Evolutionary conservation across 2,797 vertebrate species (phyloP).

Genomic region (Sphenodon punctatus): DNA sequence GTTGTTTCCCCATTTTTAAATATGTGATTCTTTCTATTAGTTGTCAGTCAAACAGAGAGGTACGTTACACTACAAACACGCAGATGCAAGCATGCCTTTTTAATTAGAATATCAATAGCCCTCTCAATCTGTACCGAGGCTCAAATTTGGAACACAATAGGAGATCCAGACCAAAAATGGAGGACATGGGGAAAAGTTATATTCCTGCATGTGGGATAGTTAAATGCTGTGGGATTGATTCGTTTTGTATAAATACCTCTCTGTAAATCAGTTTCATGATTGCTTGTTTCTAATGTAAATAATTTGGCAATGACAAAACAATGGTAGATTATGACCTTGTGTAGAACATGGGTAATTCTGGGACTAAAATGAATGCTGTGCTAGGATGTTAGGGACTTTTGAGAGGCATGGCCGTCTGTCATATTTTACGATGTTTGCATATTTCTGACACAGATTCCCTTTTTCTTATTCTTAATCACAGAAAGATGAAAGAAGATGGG

Average conservation of each 20-base stretch:
- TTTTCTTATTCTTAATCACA: conserved; percentile 66
- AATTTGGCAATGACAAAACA: too few relatives aligned
- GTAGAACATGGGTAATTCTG: background rate
- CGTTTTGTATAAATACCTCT: too few relatives aligned
- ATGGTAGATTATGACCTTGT: background rate
- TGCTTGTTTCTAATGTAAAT: too few relatives aligned
- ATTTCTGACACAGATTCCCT: conserved; percentile 51
- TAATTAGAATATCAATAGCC: background rate
- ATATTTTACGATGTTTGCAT: background rate
- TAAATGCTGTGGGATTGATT: too few relatives aligned
- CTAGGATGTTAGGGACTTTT: background rate
- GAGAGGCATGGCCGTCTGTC: background rate
- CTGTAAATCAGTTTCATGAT: too few relatives aligned
- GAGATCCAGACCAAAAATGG: background rate
- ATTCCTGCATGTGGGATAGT: too few relatives aligned
- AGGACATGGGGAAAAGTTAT: too few relatives aligned
- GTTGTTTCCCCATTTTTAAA: background rate
- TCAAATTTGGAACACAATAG: background rate
- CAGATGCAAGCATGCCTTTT: background rate
- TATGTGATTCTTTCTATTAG: background rate
- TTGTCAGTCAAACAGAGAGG: too few relatives aligned
- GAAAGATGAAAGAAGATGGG: conserved; percentile 75
- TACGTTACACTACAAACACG: background rate
- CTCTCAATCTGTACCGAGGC: background rate
- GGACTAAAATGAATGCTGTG: background rate